These are phyloP conservation scores for Calidris pugnax DNA, from an alignment of 2,113 vertebrate species.

Conservation along the genomic window DNA sequence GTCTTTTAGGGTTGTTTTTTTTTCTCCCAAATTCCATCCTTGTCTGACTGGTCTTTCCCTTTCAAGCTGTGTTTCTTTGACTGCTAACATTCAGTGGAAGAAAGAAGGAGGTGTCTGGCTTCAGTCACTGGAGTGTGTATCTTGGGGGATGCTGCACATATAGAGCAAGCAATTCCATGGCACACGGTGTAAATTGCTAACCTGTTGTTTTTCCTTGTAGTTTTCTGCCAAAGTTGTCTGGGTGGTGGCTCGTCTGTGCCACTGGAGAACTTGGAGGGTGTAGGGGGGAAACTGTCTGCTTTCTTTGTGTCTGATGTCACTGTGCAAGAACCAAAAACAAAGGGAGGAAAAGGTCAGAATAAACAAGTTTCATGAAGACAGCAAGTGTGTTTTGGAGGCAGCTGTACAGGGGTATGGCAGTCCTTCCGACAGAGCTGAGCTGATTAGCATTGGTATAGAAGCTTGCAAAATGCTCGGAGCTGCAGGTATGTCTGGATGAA, in stretches of 20 bases:
- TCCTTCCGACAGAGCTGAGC: background rate
- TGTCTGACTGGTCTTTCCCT: background rate
- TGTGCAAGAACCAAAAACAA: slow-evolving; percentile 12
- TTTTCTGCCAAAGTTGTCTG: background rate
- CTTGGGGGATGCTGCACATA: fast-evolving
- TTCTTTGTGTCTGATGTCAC: slow-evolving; percentile 1
- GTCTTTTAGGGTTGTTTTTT: background rate
- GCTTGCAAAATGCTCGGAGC: background rate
- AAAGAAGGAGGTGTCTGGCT: background rate
- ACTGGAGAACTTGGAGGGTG: background rate
- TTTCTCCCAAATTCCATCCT: background rate
- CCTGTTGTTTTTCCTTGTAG: background rate
- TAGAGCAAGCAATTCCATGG: background rate
- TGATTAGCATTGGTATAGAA: background rate
- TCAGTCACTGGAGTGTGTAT: background rate
- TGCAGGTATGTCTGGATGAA: background rate
- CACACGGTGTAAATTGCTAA: fast-evolving
- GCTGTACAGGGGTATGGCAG: background rate
- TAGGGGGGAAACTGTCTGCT: background rate
- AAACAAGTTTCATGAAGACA: slow-evolving; percentile 12
- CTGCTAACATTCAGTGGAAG: background rate
- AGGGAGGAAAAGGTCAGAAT: slow-evolving; percentile 18
- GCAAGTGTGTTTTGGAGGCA: background rate
- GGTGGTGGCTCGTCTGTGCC: background rate
- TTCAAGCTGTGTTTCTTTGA: background rate